Base-by-base conservation (phyloP, 2,888 invertebrate genomes). In the Agrotis ipsilon region DNA sequence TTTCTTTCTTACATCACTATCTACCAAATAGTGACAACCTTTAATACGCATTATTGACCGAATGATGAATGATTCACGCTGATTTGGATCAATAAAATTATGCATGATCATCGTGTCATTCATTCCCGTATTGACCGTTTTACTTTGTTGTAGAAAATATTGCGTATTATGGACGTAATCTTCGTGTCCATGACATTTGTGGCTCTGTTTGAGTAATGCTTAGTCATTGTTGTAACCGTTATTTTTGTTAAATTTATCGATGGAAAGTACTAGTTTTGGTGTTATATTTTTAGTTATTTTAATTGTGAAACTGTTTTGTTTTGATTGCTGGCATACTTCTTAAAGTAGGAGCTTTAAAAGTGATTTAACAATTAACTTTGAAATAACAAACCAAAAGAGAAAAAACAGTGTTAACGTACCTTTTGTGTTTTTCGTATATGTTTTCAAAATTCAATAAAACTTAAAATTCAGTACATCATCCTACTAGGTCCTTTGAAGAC, bases 1-100 rank as follows among this genome's bases (percentile, higher is more conserved):
- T 6, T 39, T 39, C 39, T 32, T 24, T 0, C 11, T 27, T 16
- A 75, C 91, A 83, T 72, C 92, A 86, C 93, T 93, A 90, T 11
- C 2, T 93, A 90, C 14, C 2, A 19, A 76, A 84, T 79, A 89
- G 83, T 93, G 93, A 91, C 93, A 94, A 89, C 87, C 87, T 88
- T 89, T 92, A 91, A 93, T 90, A 90, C 90, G 89, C 89, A 92
- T 92, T 94, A 94, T 95, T 93, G 93, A 92, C 88, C 91, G 89
- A 85, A 93, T 95, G 96, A 96, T 95, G 92, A 94, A 96, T 95
- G 96, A 94, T 95, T 90, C 84, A 94, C 90, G 94, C 92, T 79
- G 94, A 95, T 96, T 95, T 94, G 85, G 94, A 94, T 94, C 94
- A 94, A 95, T 95, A 93, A 94, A 94, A 95, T 93, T 94, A 96